Percentiles rank a stretch among this genome's conserved stretches.
phyloP scores from a whole-genome alignment of 2,888 invertebrate species.

The Sminthurides aquaticus region DNA sequence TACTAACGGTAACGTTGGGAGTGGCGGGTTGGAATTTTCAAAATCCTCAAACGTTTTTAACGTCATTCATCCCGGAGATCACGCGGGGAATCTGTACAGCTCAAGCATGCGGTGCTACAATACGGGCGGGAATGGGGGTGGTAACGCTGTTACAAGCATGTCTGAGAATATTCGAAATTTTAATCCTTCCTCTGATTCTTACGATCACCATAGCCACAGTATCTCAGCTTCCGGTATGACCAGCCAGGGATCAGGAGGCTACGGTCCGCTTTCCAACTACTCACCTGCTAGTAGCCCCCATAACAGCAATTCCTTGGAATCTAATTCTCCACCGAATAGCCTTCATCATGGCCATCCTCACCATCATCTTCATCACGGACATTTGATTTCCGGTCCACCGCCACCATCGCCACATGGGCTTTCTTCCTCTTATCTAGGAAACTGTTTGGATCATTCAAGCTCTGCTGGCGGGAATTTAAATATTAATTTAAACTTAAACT shows the following conservation, averaged over 20 bases:
- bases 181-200: not conserved
- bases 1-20: constrained; percentile 9
- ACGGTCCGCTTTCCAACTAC: constrained; percentile 33
- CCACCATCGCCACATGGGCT: constrained; percentile 4
- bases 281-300: constrained; percentile 38
- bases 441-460: constrained; percentile 33
- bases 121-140: not conserved
- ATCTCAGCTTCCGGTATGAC: not conserved
- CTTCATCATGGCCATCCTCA: constrained; percentile 9
- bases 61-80: not conserved
- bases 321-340: not conserved
- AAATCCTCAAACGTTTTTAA: not conserved
- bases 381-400: not conserved
- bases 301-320: constrained; percentile 9
- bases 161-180: not conserved
- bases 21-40: constrained; percentile 1
- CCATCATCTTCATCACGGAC: constrained; percentile 6
- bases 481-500: constrained; percentile 40
- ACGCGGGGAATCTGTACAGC: constrained; percentile 2
- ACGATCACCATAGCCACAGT: not conserved
- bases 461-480: constrained; percentile 26
- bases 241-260: not conserved
- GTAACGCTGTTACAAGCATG: too few relatives aligned
- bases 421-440: constrained; percentile 11
- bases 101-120: constrained; percentile 18